Evolutionary conservation across 2,113 vertebrate species (phyloP).

Genomic region (Acrocephalus arundinaceus): DNA sequence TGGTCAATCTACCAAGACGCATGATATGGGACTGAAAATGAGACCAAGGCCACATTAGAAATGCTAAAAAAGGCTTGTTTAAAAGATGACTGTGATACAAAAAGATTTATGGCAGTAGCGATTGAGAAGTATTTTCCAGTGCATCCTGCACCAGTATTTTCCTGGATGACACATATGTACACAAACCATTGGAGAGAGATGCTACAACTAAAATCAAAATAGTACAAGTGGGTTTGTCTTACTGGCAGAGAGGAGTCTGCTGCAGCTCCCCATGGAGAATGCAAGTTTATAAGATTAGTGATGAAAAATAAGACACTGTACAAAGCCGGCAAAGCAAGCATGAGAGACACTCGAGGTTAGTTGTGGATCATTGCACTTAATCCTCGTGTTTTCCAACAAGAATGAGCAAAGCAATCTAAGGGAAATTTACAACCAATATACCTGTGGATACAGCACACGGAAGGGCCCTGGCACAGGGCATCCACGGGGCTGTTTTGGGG

Average conservation of each 20-base stretch:
- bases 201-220: not conserved
- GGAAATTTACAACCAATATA: not conserved
- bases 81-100: not conserved
- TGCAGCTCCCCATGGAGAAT: not conserved
- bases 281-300: constrained; percentile 6
- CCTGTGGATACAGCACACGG: not conserved
- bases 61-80: not conserved
- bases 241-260: not conserved
- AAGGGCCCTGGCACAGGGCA: not conserved
- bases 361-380: not conserved
- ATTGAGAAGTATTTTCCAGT: not conserved
- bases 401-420: not conserved
- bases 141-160: not conserved
- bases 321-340: constrained; percentile 13
- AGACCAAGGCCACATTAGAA: not conserved
- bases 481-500: not conserved
- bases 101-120: not conserved
- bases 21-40: not conserved
- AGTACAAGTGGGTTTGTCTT: not conserved
- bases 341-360: not conserved
- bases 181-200: not conserved
- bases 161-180: not conserved
- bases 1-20: not conserved
- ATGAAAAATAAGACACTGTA: constrained; percentile 19
- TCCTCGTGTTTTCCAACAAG: not conserved